phyloP scores from a whole-genome alignment of 1,140 invertebrate genomes.

The Coptotermes formosanus region DNA sequence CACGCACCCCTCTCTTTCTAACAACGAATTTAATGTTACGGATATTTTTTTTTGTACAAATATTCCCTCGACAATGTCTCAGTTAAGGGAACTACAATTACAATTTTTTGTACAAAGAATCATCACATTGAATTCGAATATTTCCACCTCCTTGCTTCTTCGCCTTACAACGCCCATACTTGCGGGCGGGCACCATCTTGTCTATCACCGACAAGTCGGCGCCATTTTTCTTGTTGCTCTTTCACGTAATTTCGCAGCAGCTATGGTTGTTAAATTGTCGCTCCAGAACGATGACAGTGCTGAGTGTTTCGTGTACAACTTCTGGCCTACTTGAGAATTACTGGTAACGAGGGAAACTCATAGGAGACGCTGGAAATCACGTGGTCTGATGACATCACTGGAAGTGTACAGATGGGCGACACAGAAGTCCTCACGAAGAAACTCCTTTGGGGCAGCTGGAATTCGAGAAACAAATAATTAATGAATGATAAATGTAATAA shows the following conservation, averaged over 20 bases:
- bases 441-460: neutral
- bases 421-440: slow-evolving; percentile 17
- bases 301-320: neutral
- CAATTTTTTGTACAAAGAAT: slow-evolving; percentile 31
- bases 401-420: neutral
- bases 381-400: neutral
- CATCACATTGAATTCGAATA: slow-evolving; percentile 28
- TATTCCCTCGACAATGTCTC: slow-evolving; percentile 15
- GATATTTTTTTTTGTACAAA: slow-evolving; percentile 29
- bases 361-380: neutral
- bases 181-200: neutral
- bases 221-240: neutral
- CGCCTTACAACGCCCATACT: neutral
- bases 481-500: neutral
- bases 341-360: neutral
- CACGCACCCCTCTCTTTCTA: slow-evolving; percentile 12
- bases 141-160: neutral
- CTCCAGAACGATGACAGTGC: no score
- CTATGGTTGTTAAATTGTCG: no score
- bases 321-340: neutral
- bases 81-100: slow-evolving; percentile 24
- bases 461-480: neutral
- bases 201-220: neutral
- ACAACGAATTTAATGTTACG: slow-evolving; percentile 24
- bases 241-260: neutral